These are phyloP conservation scores for Esperia sulphurella DNA, from an alignment of 2,888 invertebrate genomes.

Conservation along the genomic window DNA sequence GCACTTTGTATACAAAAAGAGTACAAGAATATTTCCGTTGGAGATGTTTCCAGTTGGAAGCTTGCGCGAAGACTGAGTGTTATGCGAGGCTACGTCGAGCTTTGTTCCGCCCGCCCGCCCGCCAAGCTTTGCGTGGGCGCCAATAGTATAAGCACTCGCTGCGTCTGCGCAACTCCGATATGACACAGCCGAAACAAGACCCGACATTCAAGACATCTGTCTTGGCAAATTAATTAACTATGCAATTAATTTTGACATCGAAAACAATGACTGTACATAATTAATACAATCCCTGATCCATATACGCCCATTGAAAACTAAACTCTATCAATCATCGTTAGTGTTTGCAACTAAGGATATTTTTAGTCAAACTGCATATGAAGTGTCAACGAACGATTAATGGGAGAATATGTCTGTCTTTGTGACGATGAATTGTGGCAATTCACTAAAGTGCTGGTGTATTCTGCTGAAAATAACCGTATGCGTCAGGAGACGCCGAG, in stretches of 20 bases:
- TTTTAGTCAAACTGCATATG: conserved; percentile 7
- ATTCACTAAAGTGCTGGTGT: conserved; percentile 31
- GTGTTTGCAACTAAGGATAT: neutral
- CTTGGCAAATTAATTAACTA: conserved; percentile 57
- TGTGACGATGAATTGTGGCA: conserved; percentile 28
- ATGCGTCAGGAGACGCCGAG: conserved; percentile 57
- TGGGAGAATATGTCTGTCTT: conserved; percentile 18
- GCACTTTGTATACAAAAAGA: neutral
- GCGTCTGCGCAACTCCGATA: conserved; percentile 39
- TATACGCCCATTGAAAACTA: neutral
- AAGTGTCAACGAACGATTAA: conserved; percentile 10
- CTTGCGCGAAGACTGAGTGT: conserved; percentile 61
- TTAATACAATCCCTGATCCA: neutral
- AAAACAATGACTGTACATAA: conserved; percentile 14
- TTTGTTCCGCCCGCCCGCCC: conserved; percentile 42
- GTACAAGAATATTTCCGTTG: conserved; percentile 9
- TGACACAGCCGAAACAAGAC: conserved; percentile 40
- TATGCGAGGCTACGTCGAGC: conserved; percentile 39
- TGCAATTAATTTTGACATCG: conserved; percentile 47
- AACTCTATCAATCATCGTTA: neutral
- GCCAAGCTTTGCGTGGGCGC: conserved; percentile 61
- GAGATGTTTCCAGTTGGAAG: conserved; percentile 56
- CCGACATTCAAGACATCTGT: conserved; percentile 43
- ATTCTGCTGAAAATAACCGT: conserved; percentile 50
- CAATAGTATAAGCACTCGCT: conserved; percentile 7